phyloP scores from a whole-genome alignment of 1,140 invertebrate genomes.

The Aphis craccivora region DNA sequence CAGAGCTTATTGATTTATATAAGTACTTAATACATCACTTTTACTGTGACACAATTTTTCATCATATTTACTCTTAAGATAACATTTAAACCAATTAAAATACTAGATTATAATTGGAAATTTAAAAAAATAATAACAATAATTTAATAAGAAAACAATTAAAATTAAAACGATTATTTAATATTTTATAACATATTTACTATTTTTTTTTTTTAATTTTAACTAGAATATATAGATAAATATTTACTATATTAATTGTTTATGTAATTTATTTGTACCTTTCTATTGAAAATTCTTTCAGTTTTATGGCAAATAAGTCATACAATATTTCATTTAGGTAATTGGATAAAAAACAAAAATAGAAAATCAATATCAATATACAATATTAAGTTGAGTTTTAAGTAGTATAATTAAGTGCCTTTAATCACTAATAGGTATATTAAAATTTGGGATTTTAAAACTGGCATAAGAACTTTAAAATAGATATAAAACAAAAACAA shows the following conservation, averaged over 20 bases:
- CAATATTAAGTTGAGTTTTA: not conserved
- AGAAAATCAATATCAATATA: not conserved
- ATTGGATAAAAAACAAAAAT: not conserved
- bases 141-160: not conserved
- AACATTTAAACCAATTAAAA: not conserved
- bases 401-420: not conserved
- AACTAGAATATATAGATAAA: not conserved
- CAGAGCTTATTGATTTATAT: not conserved
- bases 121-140: not conserved
- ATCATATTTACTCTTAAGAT: not conserved
- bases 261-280: not conserved
- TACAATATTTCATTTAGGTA: not conserved
- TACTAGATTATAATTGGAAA: not conserved
- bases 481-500: not conserved
- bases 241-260: not conserved
- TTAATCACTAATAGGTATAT: not conserved
- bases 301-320: too few relatives aligned
- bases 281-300: not conserved
- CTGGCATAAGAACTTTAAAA: not conserved
- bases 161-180: not conserved
- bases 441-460: not conserved
- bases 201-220: not conserved
- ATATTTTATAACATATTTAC: not conserved
- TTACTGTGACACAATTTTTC: not conserved
- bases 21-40: not conserved